Base-by-base conservation (phyloP, 2,888 invertebrate species). In the Apamea crenata region DNA sequence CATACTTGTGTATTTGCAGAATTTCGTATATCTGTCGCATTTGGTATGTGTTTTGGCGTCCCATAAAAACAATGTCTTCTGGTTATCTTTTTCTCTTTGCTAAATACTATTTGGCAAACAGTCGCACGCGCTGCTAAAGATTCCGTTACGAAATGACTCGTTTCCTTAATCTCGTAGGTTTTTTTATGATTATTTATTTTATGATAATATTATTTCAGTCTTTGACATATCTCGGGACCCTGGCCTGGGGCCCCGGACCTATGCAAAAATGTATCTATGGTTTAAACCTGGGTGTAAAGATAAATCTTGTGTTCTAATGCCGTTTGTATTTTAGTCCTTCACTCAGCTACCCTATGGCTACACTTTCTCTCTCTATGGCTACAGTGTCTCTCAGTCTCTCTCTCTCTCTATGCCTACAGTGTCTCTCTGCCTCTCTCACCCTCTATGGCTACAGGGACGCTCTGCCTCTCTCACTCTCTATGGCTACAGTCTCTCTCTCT, bases 1-100 rank as follows among this genome's bases (percentile, higher is more conserved):
- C 74, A 68, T 53, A 44, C 21, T 44, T 66, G 18, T 68, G 68
- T 86, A 47, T 86, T 87, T 86, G 80, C 75, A 25, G 67, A 68
- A 68, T 75, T 75, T 77, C 40, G 50, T 87, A 86, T 80, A 86
- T 80, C 77, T 76, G 47, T 69, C 66, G 10, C 66, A 61, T 74
- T 68, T 77, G 32, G 59, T 72, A 25, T 59, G 18, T 40, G n/a
- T 76, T 73, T 69, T 59, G 47, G 21, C 18, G n/a, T 70, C 12
- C 21, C 12, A 44, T 36, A 44, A 36, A 50, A 61, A 32, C 32
- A 36, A 5, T 29, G 10, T 36, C 44, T 47, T n/a, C 56, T 56
- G 10, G 2, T 56, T 25, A 25, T 74, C 53, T 74, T 29, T 3
- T 44, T 53, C 32, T 16, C 44, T 80, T 63, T 61, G 18, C 32